Evolutionary conservation across 2,888 invertebrate species (phyloP), one percentile per base, ranked within the genome.

Genomic region (Drosophila tanythrix): DNA sequence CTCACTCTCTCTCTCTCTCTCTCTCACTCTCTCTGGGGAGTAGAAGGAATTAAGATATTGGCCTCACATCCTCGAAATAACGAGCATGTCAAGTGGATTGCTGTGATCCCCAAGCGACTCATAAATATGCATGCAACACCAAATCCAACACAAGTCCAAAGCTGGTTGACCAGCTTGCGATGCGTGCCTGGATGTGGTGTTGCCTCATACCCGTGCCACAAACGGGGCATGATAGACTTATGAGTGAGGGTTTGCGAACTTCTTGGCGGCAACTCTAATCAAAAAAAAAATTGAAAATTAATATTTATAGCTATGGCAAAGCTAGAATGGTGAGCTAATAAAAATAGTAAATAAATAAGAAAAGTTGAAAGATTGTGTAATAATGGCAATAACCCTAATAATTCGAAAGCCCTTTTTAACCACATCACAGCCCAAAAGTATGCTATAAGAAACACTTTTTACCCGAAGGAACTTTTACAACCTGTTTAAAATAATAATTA

Each of bases 91-190:
- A 70, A 52, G 69, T 55, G 79, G 74, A 78, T 71, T 62, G 70
- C 68, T 71, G 68, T 66, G 72, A 59, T 80, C 72, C 69, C 67
- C 71, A 76, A 73, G 81, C 86, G 67, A 61, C 76, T 81, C 74
- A 84, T 84, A 73, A 84, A 86, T 84, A 84, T 84, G 86, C 82
- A 83, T 79, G 63, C 68, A 64, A 69, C 77, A 68, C 82, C 69
- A 73, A 76, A 83, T 82, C 61, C 46, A 46, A 46, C 15, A 25
- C 25, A 36, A 7, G 36, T 70, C 36, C 63, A 70, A 60, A 77
- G 70, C 78, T 74, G 77, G 71, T 78, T 75, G 46, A 63, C 35
- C 25, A 46, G 21, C 27, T 48, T 46, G 31, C 46, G 56, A 51
- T 77, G 77, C 81, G 70, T 81, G 75, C 64, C 74, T 65, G 60